Evolutionary conservation across 2,888 invertebrate genomes (phyloP), one percentile per base, ranked within the genome.

Genomic region (Neuroscelio doddi): DNA sequence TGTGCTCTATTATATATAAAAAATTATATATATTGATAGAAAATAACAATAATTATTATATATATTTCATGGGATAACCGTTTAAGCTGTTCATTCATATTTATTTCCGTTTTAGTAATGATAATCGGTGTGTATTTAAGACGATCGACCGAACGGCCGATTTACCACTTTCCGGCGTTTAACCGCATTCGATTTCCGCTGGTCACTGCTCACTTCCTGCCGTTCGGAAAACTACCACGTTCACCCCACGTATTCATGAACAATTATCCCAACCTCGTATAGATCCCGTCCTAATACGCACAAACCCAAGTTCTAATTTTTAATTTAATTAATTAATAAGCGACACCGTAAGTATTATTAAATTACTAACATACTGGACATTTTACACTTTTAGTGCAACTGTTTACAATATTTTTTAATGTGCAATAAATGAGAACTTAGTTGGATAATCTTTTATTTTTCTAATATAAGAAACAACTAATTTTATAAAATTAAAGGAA

Each of bases 11-110:
- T 64, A 52, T 55, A 62, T 49, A 64, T 70, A 67, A 52, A 71
- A 59, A 55, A 67, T 69, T 70, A 68, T 65, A 65, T 67, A 66
- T 67, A 68, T 70, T 56, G 63, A 70, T 55, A 69, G 62, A 68
- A 58, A 56, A 70, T 65, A 62, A 68, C 47, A 59, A 66, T 59
- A 65, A 73, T 69, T 66, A 51, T 64, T 67, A 56, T 69, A 63
- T 73, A 57, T 52, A 64, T 71, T 66, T 69, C 51, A 61, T 49
- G 55, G 61, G 64, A 58, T 57, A 68, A 12, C 12, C 14, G 36
- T 36, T 14, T 36, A 14, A 36, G 36, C 3, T 36, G 36, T 36
- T 36, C 12, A 36, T 36, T 14, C 12, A 36, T 14, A 36, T 36
- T 36, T 5, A 36, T 36, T 36, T 36, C 36, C 36, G 14, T 41